Evolutionary conservation across 2,113 vertebrate genomes (phyloP), one percentile per base, ranked within the genome.

Genomic region (Cardinalis cardinalis): DNA sequence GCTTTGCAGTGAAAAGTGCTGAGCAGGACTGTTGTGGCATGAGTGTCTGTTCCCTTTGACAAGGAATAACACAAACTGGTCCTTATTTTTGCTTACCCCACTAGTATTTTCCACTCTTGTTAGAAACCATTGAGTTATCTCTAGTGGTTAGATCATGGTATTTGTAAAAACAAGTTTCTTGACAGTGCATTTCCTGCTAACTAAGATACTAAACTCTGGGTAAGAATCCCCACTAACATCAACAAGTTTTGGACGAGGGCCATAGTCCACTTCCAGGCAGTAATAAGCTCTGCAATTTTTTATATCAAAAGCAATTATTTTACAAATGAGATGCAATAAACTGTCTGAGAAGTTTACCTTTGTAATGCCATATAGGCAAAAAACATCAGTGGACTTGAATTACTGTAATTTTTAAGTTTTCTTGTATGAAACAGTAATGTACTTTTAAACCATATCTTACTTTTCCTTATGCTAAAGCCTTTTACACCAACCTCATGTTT

Each of bases 301-400:
- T 61, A 46, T 84, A 90, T 94, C 58, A 63, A 76, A 92, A 86
- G 15, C 31, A 93, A 44, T 91, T 60, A 84, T 74, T 91, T 95
- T 80, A 48, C 53, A 84, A 24, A 69, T 88, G 51, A 90, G 28
- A 61, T 92, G 23, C 76, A 83, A 79, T 34, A 69, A 93, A 46
- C 48, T 85, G 49, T 10, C 43, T 72, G 41, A 87, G 53, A 92
- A 43, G 17, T 60, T 74, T 85, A 79, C 55, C 46, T 82, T 88
- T 70, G 13, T 61, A 38, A 34, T 59, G 19, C 13, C 15, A 26
- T 58, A 32, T 5, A 84, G 34, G 32, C 46, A 87, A 68, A 75
- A 72, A 43, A 17, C 4, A 36, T 55, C 41, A 48, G 12, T 52
- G 34, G 11, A 34, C 24, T 76, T 48, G 40, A 85, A 63, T 90